phyloP scores from a whole-genome alignment of 2,888 invertebrate genomes.

The Drosophila colorata region DNA sequence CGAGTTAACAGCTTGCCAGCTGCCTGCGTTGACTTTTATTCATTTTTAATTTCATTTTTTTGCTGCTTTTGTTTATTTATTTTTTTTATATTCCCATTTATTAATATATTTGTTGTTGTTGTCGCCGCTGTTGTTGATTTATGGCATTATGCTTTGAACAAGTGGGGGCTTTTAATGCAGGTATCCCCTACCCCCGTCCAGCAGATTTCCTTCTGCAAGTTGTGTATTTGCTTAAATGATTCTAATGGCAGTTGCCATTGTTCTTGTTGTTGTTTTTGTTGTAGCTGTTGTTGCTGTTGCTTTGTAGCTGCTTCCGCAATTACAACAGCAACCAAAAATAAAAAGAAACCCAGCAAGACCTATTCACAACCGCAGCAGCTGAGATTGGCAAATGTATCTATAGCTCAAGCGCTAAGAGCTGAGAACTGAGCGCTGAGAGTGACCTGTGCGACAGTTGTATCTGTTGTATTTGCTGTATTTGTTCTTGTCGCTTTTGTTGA shows the following conservation, averaged over 20 bases:
- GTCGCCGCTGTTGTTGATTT: constrained; percentile 40
- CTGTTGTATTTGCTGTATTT: background rate
- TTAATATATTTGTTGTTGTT: constrained; percentile 11
- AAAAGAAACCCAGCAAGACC: constrained; percentile 5
- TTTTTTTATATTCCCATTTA: constrained; percentile 22
- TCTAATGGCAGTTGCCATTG: constrained; percentile 2
- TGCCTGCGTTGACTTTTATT: constrained; percentile 31
- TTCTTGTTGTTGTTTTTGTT: constrained; percentile 14
- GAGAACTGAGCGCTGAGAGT: background rate
- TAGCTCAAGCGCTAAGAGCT: too few species aligned
- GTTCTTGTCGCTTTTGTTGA: background rate
- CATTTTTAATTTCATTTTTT: constrained; percentile 28
- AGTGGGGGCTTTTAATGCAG: constrained; percentile 32
- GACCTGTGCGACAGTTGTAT: background rate
- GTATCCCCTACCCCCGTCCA: background rate
- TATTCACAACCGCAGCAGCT: constrained; percentile 16
- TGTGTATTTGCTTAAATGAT: constrained; percentile 2
- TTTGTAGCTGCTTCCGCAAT: constrained; percentile 56
- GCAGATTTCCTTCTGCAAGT: too few species aligned
- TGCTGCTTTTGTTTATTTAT: constrained; percentile 13
- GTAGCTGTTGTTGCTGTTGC: constrained; percentile 4
- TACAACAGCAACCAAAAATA: constrained; percentile 30
- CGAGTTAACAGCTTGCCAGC: constrained; percentile 36
- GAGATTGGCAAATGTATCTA: constrained; percentile 21
- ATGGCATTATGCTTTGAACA: constrained; percentile 25